Base-by-base conservation (phyloP, 2,888 invertebrate genomes). In the Cephus runcator region DNA sequence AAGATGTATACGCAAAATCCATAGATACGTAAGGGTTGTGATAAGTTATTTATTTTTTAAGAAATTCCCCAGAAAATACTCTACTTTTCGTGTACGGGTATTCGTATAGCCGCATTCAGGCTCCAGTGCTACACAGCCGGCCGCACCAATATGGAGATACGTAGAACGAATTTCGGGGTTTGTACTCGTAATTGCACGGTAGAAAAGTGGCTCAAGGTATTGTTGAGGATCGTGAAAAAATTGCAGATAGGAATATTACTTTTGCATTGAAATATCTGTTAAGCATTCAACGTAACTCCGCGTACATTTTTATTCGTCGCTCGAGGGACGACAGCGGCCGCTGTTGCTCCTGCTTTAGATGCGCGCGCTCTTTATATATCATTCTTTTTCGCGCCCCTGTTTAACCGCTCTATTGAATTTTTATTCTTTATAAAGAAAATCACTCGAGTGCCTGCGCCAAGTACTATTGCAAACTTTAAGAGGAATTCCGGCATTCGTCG, bases 181-280 rank as follows among this genome's bases (percentile, higher is more conserved):
- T 9, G 23, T 56, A n/a, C 76, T 69, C 76, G 79, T 82, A 85
- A 85, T 85, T 85, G 71, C 71, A 23, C 30, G 11, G 30, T 31
- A 9, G 71, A 71, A 31, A 11, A 33, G 11, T 33, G 71, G 30
- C 71, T 71, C 71, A 33, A 31, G 30, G 31, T 33, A 71, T 33
- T 33, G 71, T 56, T 23, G 11, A 3, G 33, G 33, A 71, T 71
- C 71, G 71, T 33, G 71, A 11, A 71, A 23, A 82, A 81, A 77
- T 82, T 79, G 77, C 78, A 77, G 75, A 35, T 75, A 75, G 76
- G 81, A 81, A 82, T 84, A 84, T 85, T 84, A 83, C 81, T 83
- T 83, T 82, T 81, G 80, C 81, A 81, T 84, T 83, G 81, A 82
- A 82, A 85, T 84, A 84, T 83, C 81, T 79, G 79, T 85, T 81